Percentiles rank a stretch among this genome's conserved stretches.
Evolutionary conservation across 1,140 invertebrate species (phyloP).

Genomic region (Paracyclopina nana): DNA sequence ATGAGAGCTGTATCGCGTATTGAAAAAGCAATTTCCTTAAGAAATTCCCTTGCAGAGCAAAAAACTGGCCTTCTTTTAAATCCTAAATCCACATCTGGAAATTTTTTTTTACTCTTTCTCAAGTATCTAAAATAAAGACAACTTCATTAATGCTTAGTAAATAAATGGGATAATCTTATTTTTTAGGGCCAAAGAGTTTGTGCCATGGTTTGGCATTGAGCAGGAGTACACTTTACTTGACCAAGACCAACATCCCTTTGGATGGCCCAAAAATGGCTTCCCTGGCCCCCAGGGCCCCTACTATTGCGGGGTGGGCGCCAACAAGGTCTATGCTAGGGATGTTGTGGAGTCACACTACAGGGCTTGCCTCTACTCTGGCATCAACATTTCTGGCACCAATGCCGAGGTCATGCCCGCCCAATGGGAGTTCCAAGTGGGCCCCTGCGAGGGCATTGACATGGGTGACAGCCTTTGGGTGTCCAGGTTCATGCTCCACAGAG

Average conservation of each 20-base stretch:
- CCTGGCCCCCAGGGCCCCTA: constrained; percentile 81
- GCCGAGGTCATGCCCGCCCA: constrained; percentile 86
- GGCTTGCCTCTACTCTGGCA: constrained; percentile 67
- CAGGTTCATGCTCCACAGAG: constrained; percentile 57
- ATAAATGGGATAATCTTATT: too few species aligned
- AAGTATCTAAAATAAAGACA: too few species aligned
- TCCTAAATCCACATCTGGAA: not conserved
- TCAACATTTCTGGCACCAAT: constrained; percentile 72
- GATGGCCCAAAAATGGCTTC: constrained; percentile 85
- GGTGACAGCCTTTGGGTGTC: constrained; percentile 82
- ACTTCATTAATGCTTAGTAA: too few species aligned
- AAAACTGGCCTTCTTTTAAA: not conserved
- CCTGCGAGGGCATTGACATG: constrained; percentile 53
- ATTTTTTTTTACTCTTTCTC: not conserved
- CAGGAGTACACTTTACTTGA: constrained; percentile 87
- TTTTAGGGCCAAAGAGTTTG: constrained; percentile 41
- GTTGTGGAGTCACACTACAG: constrained; percentile 71
- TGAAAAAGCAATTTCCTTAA: too few species aligned
- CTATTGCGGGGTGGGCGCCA: constrained; percentile 85
- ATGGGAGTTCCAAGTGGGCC: constrained; percentile 47
- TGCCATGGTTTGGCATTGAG: constrained; percentile 87
- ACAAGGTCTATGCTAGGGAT: constrained; percentile 79
- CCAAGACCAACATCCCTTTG: constrained; percentile 66
- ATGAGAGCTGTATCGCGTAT: too few species aligned
- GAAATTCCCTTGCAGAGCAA: too few species aligned